Conservation (phyloP, 2,113 vertebrate species). For the Oreochromis niloticus region DNA sequence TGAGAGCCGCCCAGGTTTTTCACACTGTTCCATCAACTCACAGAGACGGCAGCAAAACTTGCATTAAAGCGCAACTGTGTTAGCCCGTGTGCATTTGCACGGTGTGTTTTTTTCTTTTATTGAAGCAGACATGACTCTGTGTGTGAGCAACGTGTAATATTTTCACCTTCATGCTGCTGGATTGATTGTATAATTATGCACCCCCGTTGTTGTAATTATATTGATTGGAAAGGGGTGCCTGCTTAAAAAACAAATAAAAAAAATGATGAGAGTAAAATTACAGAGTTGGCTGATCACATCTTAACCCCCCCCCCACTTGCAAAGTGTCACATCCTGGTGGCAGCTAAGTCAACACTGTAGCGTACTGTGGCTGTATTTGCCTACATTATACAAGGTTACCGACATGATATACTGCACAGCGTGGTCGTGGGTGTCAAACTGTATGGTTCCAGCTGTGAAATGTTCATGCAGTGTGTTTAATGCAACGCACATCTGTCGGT, state of each 20-base stretch:
- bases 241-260: neutral
- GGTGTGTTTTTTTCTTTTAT: neutral
- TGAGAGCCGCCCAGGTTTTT: neutral
- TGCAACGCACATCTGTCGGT: neutral
- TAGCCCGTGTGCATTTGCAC: neutral
- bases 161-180: neutral
- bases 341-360: neutral
- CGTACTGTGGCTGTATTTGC: neutral
- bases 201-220: slow-evolving; percentile 8
- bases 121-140: neutral
- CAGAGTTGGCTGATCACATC: neutral
- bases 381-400: neutral
- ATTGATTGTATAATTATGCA: neutral
- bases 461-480: neutral
- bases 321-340: neutral
- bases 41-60: slow-evolving; percentile 12
- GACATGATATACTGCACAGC: neutral
- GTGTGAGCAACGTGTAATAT: neutral
- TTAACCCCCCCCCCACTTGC: neutral
- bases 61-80: neutral
- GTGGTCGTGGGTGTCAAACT: neutral
- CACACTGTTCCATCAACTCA: neutral
- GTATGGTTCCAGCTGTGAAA: neutral
- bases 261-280: neutral
- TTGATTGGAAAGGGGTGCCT: neutral